Conservation (phyloP, 2,113 vertebrate species). For the Quiscalus mexicanus region DNA sequence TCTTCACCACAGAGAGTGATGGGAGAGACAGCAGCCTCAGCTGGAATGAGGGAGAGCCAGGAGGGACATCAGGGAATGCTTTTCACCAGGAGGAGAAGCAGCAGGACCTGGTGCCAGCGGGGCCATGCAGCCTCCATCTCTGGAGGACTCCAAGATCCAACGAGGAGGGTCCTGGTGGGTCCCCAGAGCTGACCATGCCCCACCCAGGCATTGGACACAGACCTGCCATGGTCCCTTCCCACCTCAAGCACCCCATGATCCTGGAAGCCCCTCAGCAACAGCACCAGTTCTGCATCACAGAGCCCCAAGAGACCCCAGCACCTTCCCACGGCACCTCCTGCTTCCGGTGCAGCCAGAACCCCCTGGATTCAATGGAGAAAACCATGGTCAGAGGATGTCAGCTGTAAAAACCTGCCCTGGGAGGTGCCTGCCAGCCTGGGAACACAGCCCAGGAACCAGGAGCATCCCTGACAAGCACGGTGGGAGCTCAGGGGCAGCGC, state of each 20-base stretch:
- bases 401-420: neutral
- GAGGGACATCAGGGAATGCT: neutral
- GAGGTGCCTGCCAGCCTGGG: neutral
- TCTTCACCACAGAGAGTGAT: neutral
- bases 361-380: neutral
- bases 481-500: neutral
- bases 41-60: neutral
- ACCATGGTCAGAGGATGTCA: accelerated
- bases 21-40: neutral
- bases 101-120: neutral
- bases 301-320: accelerated
- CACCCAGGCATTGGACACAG: accelerated
- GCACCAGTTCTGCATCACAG: accelerated
- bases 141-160: neutral
- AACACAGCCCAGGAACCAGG: neutral
- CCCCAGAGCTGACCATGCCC: neutral
- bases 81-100: neutral
- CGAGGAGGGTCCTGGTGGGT: accelerated
- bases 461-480: neutral
- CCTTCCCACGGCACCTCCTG: accelerated
- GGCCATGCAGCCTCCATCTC: neutral
- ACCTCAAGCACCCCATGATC: neutral
- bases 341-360: accelerated
- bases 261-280: neutral
- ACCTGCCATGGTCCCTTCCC: neutral